A percentile compares a stretch with the other conserved stretches of the same genome.
phyloP scores from a whole-genome alignment of 2,113 vertebrate genomes.

The Tichodroma muraria region DNA sequence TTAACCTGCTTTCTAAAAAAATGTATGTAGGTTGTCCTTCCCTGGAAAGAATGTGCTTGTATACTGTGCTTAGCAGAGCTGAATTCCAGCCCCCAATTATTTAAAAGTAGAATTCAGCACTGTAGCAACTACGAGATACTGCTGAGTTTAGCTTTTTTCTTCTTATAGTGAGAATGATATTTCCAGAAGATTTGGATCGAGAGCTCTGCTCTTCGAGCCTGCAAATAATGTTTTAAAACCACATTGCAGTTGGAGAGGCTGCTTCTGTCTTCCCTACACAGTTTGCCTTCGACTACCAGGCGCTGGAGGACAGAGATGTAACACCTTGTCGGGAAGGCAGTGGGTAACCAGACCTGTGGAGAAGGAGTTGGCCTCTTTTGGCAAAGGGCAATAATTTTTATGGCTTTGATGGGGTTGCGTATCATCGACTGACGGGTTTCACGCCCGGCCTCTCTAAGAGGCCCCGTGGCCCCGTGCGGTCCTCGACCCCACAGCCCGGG shows the following conservation, averaged over 20 bases:
- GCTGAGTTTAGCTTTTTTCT: background rate
- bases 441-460: too few species aligned
- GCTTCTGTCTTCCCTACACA: background rate
- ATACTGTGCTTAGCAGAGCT: background rate
- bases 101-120: background rate
- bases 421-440: rapidly evolving
- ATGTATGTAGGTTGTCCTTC: background rate
- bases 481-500: background rate
- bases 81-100: background rate
- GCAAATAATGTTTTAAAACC: background rate
- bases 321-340: background rate
- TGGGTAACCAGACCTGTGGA: background rate
- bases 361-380: conserved; percentile 13
- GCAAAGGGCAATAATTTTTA: background rate
- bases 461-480: too few species aligned
- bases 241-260: background rate
- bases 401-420: background rate
- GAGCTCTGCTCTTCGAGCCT: background rate
- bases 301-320: background rate
- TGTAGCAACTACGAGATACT: background rate
- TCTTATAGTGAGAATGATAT: background rate
- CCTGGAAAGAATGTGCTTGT: background rate
- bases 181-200: background rate
- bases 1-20: background rate
- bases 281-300: background rate